Base-by-base conservation (phyloP, 1,140 invertebrate genomes). In the Apis laboriosa region DNA sequence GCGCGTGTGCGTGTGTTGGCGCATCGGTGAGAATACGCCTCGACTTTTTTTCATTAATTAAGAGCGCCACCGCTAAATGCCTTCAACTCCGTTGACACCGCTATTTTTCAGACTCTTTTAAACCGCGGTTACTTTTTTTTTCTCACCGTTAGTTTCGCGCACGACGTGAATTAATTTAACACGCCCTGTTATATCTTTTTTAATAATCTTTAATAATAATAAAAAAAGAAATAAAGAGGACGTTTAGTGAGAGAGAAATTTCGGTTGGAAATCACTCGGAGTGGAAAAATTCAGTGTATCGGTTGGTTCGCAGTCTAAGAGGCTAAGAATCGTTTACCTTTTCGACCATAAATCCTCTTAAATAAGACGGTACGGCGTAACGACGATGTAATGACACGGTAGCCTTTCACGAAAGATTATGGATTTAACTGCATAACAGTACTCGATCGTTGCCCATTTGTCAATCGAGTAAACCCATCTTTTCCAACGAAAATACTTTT, bases 21-120 rank as follows among this genome's bases (percentile, higher is more conserved):
- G 34, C 34, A 34, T 34, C 34, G 34, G 34, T 34, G 34, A 34
- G 34, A 34, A 34, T 34, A 34, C 34, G 34, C 1, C 34, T 34
- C 43, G 63, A 49, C 34, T 34, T 76, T 73, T 66, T 76, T 81
- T 81, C 73, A 68, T 76, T 76, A 81, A 81, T 81, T 76, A 81
- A 81, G 60, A 73, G 9, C 78, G 19, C 51, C 68, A 78, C 28
- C 28, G 28, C 21, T 55, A 19, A 78, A 17, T 67, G 77, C 17
- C 60, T 34, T 34, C 34, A 34, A 55, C 53, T 49, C 17, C 34
- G 64, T 58, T 70, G 51, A 70, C 76, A 64, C 2, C 17, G 76
- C 15, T 2, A 49, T 49, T 43, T 68, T 15, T n/a, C 12, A 9
- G 9, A 28, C 24, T 13, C 9, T 28, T 60, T 64, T 0, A 28